phyloP scores from a whole-genome alignment of 2,888 invertebrate species.

The Copidosoma aretas region DNA sequence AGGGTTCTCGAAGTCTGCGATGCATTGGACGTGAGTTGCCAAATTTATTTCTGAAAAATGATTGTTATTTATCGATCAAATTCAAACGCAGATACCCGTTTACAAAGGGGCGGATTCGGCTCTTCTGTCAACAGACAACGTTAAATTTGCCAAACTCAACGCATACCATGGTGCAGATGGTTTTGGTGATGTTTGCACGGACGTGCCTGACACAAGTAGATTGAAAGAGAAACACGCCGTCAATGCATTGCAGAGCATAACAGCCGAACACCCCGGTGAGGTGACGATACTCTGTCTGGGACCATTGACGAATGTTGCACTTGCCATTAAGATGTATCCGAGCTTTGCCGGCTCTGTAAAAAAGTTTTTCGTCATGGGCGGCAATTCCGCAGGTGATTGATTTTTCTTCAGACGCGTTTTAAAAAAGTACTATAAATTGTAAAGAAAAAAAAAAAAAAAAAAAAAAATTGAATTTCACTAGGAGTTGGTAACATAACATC shows the following conservation, averaged over 20 bases:
- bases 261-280: conserved; percentile 66
- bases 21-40: conserved; percentile 68
- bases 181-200: conserved; percentile 70
- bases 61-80: background rate
- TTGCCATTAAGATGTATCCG: conserved; percentile 75
- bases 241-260: conserved; percentile 68
- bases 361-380: conserved; percentile 80
- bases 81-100: conserved; percentile 70
- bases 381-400: conserved; percentile 72
- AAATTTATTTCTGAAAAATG: background rate
- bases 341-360: conserved; percentile 70
- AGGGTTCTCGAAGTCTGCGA: conserved; percentile 69
- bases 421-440: conserved; percentile 6
- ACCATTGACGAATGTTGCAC: conserved; percentile 80
- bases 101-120: conserved; percentile 68
- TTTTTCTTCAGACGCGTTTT: too few relatives aligned
- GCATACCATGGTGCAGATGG: conserved; percentile 75
- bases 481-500: conserved; percentile 67
- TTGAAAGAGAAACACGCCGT: conserved; percentile 68
- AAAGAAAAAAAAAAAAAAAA: too few relatives aligned
- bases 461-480: conserved; percentile 37
- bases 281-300: conserved; percentile 73
- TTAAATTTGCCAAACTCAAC: conserved; percentile 53
- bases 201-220: conserved; percentile 61
- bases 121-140: conserved; percentile 57